phyloP scores from a whole-genome alignment of 2,888 invertebrate species.

The Idaea straminata region DNA sequence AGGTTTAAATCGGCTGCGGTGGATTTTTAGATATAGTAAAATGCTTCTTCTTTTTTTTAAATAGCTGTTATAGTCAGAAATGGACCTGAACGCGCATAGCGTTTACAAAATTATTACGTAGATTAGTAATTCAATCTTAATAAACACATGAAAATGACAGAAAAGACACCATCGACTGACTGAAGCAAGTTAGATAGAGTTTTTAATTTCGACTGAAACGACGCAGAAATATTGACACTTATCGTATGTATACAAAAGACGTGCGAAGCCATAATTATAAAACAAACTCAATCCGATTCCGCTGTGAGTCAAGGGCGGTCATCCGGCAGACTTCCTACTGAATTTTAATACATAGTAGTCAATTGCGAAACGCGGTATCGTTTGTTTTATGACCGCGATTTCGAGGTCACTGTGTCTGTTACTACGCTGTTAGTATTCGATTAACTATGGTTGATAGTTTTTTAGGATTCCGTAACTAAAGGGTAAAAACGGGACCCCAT shows the following conservation, averaged over 20 bases:
- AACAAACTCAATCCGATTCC: constrained; percentile 9
- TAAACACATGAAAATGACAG: too few species aligned
- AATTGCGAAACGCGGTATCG: constrained; percentile 50
- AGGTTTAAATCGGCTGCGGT: too few species aligned
- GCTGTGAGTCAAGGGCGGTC: constrained; percentile 71
- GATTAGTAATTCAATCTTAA: too few species aligned
- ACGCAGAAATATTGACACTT: constrained; percentile 18
- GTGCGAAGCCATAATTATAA: not conserved
- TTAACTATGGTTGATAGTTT: not conserved
- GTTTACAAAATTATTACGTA: too few species aligned
- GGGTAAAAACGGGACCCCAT: too few species aligned
- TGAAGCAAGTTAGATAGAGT: not conserved
- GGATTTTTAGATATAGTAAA: too few species aligned
- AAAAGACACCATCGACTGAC: too few species aligned
- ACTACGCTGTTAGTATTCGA: constrained; percentile 31
- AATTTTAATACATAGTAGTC: constrained; percentile 55
- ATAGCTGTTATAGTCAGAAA: too few species aligned
- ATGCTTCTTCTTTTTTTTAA: too few species aligned
- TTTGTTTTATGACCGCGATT: constrained; percentile 54
- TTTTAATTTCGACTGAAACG: not conserved
- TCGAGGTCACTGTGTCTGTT: constrained; percentile 53
- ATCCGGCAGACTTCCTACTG: constrained; percentile 60
- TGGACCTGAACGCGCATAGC: too few species aligned
- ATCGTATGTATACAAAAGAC: constrained; percentile 26
- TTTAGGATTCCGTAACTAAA: not conserved